Conservation (phyloP, 2,113 vertebrate genomes). For the Anser cygnoides region DNA sequence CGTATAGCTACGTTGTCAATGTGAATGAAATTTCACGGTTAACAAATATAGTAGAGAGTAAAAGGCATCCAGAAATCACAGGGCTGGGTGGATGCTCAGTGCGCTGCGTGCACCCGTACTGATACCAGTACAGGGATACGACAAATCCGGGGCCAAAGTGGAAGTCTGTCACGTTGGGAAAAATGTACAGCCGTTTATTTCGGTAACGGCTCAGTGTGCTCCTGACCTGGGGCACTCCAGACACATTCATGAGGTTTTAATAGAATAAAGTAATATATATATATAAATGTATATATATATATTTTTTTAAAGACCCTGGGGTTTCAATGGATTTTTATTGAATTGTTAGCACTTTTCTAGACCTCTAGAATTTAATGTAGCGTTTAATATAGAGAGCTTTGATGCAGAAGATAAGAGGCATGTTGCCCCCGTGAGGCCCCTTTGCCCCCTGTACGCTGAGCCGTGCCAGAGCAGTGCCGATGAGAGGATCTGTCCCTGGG, state of each 20-base stretch:
- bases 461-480: neutral
- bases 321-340: neutral
- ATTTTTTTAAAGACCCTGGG: too few relatives aligned
- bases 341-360: neutral
- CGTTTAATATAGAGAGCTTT: neutral
- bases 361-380: neutral
- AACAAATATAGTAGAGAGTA: constrained; percentile 26
- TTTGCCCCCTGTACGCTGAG: neutral
- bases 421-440: neutral
- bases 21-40: constrained; percentile 46
- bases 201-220: neutral
- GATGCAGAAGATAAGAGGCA: neutral
- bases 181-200: constrained; percentile 5
- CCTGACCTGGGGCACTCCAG: neutral
- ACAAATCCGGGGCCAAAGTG: neutral
- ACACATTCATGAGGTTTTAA: neutral
- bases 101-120: constrained; percentile 7
- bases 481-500: accelerated
- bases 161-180: neutral
- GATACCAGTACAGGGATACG: neutral
- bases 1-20: constrained; percentile 7
- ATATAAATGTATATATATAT: too few relatives aligned
- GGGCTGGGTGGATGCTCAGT: constrained; percentile 38
- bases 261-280: neutral
- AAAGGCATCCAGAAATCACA: constrained; percentile 55